A percentile compares a stretch with the other conserved stretches of the same genome.
Evolutionary conservation across 2,888 invertebrate species (phyloP).

Genomic region (Prenolepis imparis): DNA sequence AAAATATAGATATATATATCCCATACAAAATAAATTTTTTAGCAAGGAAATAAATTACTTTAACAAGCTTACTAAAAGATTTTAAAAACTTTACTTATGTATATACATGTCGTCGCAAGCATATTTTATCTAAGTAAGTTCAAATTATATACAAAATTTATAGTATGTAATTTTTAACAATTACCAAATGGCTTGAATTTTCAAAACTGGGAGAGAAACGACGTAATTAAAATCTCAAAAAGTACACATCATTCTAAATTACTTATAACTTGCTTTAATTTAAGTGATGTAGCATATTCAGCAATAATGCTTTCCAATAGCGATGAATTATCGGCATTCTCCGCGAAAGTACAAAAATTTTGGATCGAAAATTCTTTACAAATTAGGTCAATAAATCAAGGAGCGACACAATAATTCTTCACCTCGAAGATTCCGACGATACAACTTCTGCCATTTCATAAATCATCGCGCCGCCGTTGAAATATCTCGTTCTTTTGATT

Average conservation of each 20-base stretch:
- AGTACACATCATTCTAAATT: background rate
- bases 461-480: constrained; percentile 28
- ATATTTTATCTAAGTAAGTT: background rate
- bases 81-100: background rate
- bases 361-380: constrained; percentile 4
- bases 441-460: constrained; percentile 30
- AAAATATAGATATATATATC: background rate
- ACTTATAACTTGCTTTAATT: background rate
- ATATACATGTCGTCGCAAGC: background rate
- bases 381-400: constrained; percentile 25
- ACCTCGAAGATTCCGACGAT: constrained; percentile 9
- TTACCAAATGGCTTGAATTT: background rate
- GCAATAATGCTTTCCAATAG: background rate
- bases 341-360: background rate
- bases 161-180: background rate
- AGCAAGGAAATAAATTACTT: constrained; percentile 8
- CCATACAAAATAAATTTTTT: background rate
- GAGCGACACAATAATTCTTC: constrained; percentile 8
- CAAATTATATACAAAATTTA: constrained; percentile 16
- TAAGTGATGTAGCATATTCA: background rate
- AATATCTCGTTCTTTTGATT: constrained; percentile 35
- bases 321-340: background rate
- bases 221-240: background rate
- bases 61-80: background rate
- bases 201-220: background rate